These are phyloP conservation scores for Steatornis caripensis DNA, from an alignment of 2,113 vertebrate species.

Conservation along the genomic window DNA sequence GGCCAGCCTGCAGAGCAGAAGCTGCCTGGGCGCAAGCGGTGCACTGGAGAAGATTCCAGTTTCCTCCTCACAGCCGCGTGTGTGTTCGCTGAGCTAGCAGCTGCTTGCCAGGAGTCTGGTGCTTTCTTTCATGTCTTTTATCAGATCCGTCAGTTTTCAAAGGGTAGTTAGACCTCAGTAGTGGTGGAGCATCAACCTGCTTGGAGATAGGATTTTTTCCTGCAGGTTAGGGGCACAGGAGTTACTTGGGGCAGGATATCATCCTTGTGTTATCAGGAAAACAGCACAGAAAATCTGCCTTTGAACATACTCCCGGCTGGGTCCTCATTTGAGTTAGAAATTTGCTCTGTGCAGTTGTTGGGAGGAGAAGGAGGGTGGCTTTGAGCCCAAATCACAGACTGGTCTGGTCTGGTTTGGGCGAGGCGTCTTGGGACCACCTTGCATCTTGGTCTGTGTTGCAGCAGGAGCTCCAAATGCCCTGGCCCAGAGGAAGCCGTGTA, in stretches of 20 bases:
- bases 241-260: background rate
- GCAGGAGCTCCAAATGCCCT: background rate
- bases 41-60: background rate
- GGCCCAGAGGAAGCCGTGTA: accelerated
- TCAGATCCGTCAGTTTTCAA: slow-evolving; percentile 8
- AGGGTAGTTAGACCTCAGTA: background rate
- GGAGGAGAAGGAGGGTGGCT: background rate
- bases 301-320: background rate
- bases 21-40: background rate
- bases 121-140: background rate
- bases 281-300: background rate
- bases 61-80: background rate
- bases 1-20: background rate
- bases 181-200: background rate
- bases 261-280: background rate
- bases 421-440: accelerated
- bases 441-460: background rate
- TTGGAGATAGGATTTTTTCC: background rate
- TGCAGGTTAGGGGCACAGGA: background rate
- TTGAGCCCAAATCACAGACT: background rate
- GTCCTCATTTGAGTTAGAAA: background rate
- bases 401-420: background rate
- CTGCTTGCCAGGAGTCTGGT: background rate
- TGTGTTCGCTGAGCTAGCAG: background rate
- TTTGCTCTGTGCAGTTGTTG: background rate